These are phyloP conservation scores for Cuculus canorus DNA, from an alignment of 2,797 vertebrate species.

Conservation along the genomic window DNA sequence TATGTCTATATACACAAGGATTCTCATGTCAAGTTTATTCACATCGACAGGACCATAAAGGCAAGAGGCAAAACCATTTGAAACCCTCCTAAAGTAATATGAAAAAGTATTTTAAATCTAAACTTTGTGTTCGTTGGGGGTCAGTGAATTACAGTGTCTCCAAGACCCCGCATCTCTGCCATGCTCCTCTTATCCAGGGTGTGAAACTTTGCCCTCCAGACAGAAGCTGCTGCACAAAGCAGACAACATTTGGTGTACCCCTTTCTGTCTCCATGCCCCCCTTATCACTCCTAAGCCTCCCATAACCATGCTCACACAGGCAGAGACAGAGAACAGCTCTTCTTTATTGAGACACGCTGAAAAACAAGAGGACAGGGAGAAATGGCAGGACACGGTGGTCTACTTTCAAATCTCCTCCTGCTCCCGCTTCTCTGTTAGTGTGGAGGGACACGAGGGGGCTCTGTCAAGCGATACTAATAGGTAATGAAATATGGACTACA, in stretches of 20 bases:
- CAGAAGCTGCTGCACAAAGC: neutral
- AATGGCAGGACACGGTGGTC: neutral
- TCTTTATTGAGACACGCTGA: neutral
- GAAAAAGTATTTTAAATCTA: neutral
- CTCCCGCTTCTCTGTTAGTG: neutral
- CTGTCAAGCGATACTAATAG: neutral
- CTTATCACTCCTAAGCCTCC: neutral
- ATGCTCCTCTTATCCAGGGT: accelerated
- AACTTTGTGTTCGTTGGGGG: neutral
- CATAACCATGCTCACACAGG: neutral
- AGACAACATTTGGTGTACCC: neutral
- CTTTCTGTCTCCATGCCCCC: neutral
- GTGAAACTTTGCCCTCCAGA: neutral
- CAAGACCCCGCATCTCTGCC: neutral
- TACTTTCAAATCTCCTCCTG: neutral
- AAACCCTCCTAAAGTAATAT: neutral
- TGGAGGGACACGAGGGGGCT: no score
- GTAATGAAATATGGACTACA: neutral
- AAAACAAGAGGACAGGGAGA: neutral
- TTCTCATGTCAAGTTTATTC: neutral
- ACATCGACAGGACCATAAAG: neutral
- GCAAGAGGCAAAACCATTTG: neutral
- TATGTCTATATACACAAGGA: neutral
- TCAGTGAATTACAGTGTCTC: neutral
- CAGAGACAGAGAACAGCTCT: neutral